phyloP scores from a whole-genome alignment of 1,140 invertebrate genomes.

The Eriosoma lanigerum region DNA sequence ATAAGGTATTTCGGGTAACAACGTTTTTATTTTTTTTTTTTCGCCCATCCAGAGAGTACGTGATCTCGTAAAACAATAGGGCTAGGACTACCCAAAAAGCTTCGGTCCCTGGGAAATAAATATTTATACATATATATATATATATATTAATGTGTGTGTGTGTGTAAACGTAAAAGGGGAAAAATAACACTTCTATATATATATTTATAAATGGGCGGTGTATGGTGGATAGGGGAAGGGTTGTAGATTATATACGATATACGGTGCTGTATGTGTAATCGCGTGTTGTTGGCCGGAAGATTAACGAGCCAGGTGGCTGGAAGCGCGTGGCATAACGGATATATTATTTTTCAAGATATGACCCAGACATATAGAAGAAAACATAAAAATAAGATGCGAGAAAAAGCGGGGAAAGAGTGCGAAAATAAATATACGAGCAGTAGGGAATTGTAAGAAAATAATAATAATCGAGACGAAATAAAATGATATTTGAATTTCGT shows the following conservation, averaged over 20 bases:
- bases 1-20: slow-evolving; percentile 40
- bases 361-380: slow-evolving; percentile 31
- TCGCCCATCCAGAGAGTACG: slow-evolving; percentile 24
- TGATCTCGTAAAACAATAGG: slow-evolving; percentile 48
- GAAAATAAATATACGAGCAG: not conserved
- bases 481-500: too few relatives aligned
- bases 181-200: slow-evolving; percentile 21
- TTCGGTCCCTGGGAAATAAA: slow-evolving; percentile 6
- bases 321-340: slow-evolving; percentile 46
- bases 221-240: not conserved
- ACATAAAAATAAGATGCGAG: slow-evolving; percentile 33
- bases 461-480: too few relatives aligned
- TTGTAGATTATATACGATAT: slow-evolving; percentile 38
- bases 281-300: slow-evolving; percentile 50
- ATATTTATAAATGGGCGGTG: not conserved
- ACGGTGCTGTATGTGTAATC: slow-evolving; percentile 48
- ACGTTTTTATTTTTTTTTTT: not conserved
- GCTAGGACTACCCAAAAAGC: slow-evolving; percentile 41
- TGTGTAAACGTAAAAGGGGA: not conserved
- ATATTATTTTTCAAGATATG: slow-evolving; percentile 49
- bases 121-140: not conserved
- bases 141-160: not conserved
- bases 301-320: slow-evolving; percentile 51
- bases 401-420: not conserved
- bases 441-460: too few relatives aligned